Conservation (phyloP, 2,888 invertebrate species). For the Acleris sparsana region DNA sequence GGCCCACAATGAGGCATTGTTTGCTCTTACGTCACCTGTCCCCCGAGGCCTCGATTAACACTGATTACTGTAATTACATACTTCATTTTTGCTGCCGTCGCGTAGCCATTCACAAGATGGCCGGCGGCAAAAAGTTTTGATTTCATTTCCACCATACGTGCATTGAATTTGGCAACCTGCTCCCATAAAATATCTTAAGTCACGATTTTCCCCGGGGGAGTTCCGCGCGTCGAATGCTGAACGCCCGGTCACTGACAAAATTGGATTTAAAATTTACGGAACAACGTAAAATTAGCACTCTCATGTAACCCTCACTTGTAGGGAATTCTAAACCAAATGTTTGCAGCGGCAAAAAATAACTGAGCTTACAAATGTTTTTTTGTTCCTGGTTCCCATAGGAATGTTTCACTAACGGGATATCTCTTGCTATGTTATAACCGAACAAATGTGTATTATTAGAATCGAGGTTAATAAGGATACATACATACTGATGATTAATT, state of each 20-base stretch:
- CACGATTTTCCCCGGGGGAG: constrained; percentile 12
- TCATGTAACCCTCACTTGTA: constrained; percentile 3
- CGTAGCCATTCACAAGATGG: constrained; percentile 36
- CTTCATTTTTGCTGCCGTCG: constrained; percentile 48
- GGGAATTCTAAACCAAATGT: constrained; percentile 26
- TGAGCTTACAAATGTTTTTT: constrained; percentile 19
- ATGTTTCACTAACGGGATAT: constrained; percentile 12
- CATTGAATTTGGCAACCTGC: constrained; percentile 31
- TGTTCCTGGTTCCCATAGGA: constrained; percentile 21
- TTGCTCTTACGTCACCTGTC: constrained; percentile 63
- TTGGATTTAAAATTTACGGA: constrained; percentile 20
- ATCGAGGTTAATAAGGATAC: constrained; percentile 18
- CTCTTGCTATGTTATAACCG: constrained; percentile 7
- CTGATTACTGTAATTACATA: constrained; percentile 64
- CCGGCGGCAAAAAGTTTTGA: constrained; percentile 34
- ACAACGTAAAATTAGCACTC: constrained; percentile 31
- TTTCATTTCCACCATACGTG: constrained; percentile 35
- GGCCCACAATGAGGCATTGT: constrained; percentile 60
- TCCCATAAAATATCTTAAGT: constrained; percentile 29
- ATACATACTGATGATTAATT: no score
- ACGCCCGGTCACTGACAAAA: constrained; percentile 13
- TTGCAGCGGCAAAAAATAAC: constrained; percentile 30
- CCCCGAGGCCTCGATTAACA: constrained; percentile 56
- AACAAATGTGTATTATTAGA: constrained; percentile 1
- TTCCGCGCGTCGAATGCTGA: constrained; percentile 7